Conservation (phyloP, 2,888 invertebrate species). For the Mesochorus sp. region DNA sequence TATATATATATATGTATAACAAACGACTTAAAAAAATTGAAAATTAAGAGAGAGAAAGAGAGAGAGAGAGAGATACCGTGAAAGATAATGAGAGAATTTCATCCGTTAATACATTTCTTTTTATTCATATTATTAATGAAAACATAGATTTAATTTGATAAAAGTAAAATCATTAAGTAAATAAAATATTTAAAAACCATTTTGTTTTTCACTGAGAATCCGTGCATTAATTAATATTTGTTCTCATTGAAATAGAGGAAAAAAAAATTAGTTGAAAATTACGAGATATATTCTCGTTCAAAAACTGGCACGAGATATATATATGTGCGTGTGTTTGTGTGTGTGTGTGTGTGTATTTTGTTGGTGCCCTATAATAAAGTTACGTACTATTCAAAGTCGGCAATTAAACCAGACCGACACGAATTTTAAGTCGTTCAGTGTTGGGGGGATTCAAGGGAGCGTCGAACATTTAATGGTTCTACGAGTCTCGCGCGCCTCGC, state of each 20-base stretch:
- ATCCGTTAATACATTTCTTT: no score
- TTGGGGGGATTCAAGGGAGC: conserved; percentile 22
- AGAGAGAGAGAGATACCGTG: no score
- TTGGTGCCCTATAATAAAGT: conserved; percentile 31
- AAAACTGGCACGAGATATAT: conserved; percentile 5
- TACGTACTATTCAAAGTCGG: conserved; percentile 42
- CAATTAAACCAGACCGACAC: conserved; percentile 55
- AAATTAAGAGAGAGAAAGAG: not conserved
- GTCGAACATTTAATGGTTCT: conserved; percentile 55
- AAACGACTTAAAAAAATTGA: not conserved
- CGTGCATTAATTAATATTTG: conserved; percentile 1
- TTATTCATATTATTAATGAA: no score
- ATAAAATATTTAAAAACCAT: no score
- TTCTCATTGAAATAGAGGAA: not conserved
- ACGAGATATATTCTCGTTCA: conserved; percentile 12
- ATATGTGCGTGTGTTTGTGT: no score
- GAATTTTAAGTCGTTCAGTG: conserved; percentile 54
- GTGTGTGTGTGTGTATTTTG: no score
- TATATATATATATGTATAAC: not conserved
- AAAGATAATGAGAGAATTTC: no score
- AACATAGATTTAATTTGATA: not conserved
- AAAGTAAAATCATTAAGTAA: no score
- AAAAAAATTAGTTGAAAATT: conserved; percentile 3
- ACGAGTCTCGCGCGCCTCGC: conserved; percentile 36
- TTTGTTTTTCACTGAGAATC: no score